These are phyloP conservation scores for Chitala chitala DNA, from an alignment of 2,113 vertebrate genomes.

Conservation along the genomic window DNA sequence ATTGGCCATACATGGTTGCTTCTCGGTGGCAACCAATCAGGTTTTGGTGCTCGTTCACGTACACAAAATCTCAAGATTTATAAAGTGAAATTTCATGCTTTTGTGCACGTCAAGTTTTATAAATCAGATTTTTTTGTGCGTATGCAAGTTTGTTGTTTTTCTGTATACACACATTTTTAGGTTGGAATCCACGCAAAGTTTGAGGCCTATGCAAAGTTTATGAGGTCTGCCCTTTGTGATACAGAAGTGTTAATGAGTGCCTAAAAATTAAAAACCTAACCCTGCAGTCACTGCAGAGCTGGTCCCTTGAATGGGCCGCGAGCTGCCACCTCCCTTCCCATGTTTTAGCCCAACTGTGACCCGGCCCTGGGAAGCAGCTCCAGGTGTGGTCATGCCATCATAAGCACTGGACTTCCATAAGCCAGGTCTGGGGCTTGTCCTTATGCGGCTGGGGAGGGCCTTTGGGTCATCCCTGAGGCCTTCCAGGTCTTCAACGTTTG, in stretches of 20 bases:
- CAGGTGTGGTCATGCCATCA: constrained; percentile 35
- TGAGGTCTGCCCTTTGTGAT: too few relatives aligned
- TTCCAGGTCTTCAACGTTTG: constrained; percentile 36
- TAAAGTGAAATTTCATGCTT: too few relatives aligned
- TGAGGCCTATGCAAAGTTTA: too few relatives aligned
- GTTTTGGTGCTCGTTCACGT: too few relatives aligned
- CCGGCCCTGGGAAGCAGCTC: constrained; percentile 44
- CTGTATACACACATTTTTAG: too few relatives aligned
- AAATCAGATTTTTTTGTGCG: too few relatives aligned
- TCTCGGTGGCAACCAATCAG: too few relatives aligned
- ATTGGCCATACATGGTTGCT: too few relatives aligned
- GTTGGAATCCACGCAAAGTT: too few relatives aligned
- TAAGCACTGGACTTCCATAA: constrained; percentile 26
- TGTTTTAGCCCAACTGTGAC: constrained; percentile 40
- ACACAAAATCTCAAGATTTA: too few relatives aligned
- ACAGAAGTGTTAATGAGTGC: neutral
- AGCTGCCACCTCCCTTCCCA: constrained; percentile 32
- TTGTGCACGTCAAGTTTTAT: too few relatives aligned
- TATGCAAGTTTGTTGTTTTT: too few relatives aligned
- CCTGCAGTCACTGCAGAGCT: constrained; percentile 41
- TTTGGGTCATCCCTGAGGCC: constrained; percentile 24
- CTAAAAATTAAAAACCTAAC: constrained; percentile 34
- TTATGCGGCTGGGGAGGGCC: constrained; percentile 39
- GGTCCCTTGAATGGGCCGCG: constrained; percentile 21
- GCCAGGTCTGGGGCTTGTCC: constrained; percentile 21